Conservation (phyloP, 2,113 vertebrate species). For the Nansenia antarctica region DNA sequence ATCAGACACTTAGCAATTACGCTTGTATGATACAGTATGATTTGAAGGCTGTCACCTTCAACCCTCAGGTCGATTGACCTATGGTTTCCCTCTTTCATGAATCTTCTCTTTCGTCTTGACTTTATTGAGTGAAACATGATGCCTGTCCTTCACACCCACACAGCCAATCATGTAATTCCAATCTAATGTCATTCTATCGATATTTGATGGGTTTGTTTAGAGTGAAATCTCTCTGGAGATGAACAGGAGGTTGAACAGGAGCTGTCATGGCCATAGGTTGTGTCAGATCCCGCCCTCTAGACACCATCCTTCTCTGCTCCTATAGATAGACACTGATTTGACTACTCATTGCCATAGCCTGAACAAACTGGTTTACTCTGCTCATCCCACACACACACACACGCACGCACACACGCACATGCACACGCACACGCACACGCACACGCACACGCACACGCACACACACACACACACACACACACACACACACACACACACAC, state of each 20-base stretch:
- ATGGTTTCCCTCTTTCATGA: conserved; percentile 4
- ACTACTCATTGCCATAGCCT: conserved; percentile 17
- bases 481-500: too few species aligned
- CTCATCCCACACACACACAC: neutral
- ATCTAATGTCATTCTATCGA: conserved; percentile 22
- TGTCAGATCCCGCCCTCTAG: conserved; percentile 34
- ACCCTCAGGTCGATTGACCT: conserved; percentile 42
- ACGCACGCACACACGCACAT: neutral
- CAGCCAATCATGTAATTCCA: conserved; percentile 26
- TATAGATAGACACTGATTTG: conserved; percentile 46
- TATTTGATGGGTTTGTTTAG: conserved; percentile 58
- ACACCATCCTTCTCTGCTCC: neutral
- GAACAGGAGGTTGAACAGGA: conserved; percentile 9
- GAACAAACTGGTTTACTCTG: conserved; percentile 28
- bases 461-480: too few species aligned
- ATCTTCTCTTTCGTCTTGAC: conserved; percentile 23
- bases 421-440: too few species aligned
- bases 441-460: too few species aligned
- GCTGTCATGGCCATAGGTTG: conserved; percentile 30
- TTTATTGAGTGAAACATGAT: conserved; percentile 39
- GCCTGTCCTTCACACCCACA: conserved; percentile 19
- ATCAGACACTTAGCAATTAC: conserved; percentile 5
- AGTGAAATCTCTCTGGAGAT: neutral
- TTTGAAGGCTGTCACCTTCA: conserved; percentile 29
- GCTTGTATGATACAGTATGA: conserved; percentile 14